Evolutionary conservation across 1,140 invertebrate species (phyloP), one percentile per base, ranked within the genome.

Genomic region (Cephus cinctus): DNA sequence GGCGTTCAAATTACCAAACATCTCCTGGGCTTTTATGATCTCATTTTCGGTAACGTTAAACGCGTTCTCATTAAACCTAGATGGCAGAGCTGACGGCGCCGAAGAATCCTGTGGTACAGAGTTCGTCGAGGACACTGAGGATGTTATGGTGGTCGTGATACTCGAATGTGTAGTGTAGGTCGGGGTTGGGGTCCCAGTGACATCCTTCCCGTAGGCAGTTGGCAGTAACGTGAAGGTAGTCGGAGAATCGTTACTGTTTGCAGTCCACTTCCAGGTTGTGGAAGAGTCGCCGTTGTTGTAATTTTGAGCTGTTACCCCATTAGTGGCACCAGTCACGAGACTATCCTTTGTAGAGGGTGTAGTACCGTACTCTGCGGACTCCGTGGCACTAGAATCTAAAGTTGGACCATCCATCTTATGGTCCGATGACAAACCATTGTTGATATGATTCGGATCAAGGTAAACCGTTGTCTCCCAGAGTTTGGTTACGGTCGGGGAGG

Each of bases 1-100:
- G 22, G 83, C 83, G 57, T 92, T 90, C 27, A 92, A 76, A 8
- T 82, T 84, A 1, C 84, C 83, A 59, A 90, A 85, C 61, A 90
- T 84, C 64, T 87, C 80, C 52, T 86, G 83, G 4, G 86, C 86
- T 56, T 82, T 84, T 42, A 79, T 31, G 6, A 71, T 62, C 43
- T 77, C 80, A n/a, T 83, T 84, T 25, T 82, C 77, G 5, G 66
- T 70, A 2, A 71, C 55, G 36, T 71, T 72, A 1, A 41, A 46
- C 9, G 53, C 47, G 19, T 54, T 62, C 2, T 56, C 16, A 9
- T n/a, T 54, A 5, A 48, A 49, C 14, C 34, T 54, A 2, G 39
- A 19, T 0, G 65, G 56, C 5, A 50, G 2, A n/a, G 57, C 25
- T 0, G 53, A 42, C 2, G 40, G 31, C 5, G 39, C 19, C 11